A percentile compares a stretch with the other conserved stretches of the same genome.
These are phyloP conservation scores for Desoria tigrina DNA, from an alignment of 2,888 invertebrate genomes.

Conservation along the genomic window DNA sequence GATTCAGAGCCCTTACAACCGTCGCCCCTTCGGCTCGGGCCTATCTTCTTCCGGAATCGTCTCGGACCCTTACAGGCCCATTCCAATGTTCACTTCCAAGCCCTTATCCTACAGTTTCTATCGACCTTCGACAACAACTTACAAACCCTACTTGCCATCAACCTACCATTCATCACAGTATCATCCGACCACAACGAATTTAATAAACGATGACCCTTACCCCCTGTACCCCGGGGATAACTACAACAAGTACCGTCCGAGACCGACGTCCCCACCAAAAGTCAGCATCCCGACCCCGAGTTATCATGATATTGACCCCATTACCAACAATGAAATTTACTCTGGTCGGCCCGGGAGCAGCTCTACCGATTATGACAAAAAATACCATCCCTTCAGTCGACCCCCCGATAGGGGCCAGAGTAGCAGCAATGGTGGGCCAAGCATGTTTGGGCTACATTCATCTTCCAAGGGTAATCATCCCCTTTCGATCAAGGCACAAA, in stretches of 20 bases:
- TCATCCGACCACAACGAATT: conserved; percentile 20
- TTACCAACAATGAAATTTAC: conserved; percentile 20
- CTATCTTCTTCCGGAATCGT: conserved; percentile 19
- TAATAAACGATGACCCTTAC: conserved; percentile 44
- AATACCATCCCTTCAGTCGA: conserved; percentile 25
- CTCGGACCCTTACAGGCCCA: conserved; percentile 48
- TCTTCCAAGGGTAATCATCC: background rate
- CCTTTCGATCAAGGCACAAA: too few species aligned
- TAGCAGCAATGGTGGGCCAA: background rate
- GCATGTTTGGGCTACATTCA: background rate
- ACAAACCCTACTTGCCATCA: conserved; percentile 40
- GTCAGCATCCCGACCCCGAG: background rate
- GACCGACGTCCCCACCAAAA: background rate
- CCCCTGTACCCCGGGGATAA: conserved; percentile 50
- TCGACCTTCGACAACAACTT: conserved; percentile 42
- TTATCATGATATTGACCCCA: conserved; percentile 3
- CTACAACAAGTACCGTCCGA: conserved; percentile 41
- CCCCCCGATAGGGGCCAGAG: conserved; percentile 1
- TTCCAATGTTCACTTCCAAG: conserved; percentile 27
- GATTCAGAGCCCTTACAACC: conserved; percentile 20
- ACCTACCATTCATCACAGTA: background rate
- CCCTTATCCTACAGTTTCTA: conserved; percentile 40
- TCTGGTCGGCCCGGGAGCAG: conserved; percentile 8
- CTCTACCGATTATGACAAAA: background rate
- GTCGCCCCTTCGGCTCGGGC: conserved; percentile 30